These are phyloP conservation scores for Cephalotes varians DNA, from an alignment of 2,888 invertebrate genomes.

Conservation along the genomic window DNA sequence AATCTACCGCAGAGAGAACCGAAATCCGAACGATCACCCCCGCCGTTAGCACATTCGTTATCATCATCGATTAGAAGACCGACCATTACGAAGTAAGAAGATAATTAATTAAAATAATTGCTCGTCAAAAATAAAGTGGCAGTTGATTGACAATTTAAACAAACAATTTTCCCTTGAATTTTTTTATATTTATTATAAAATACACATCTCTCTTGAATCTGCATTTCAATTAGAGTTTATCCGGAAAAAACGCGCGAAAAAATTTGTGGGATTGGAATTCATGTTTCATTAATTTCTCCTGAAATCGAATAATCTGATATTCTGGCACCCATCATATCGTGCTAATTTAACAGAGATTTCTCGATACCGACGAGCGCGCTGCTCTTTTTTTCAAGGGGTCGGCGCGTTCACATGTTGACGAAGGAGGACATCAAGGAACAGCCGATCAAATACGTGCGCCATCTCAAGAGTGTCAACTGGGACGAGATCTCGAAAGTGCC, in stretches of 20 bases:
- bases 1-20: not conserved
- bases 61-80: not conserved
- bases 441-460: constrained; percentile 31
- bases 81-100: constrained; percentile 8
- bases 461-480: constrained; percentile 28
- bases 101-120: not conserved
- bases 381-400: constrained; percentile 9
- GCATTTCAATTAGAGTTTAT: not conserved
- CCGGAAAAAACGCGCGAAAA: not conserved
- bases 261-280: not conserved
- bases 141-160: not conserved
- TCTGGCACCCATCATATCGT: not conserved
- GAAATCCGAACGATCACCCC: not conserved
- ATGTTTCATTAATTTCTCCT: not conserved
- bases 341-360: not conserved
- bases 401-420: constrained; percentile 22
- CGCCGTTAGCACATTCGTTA: not conserved
- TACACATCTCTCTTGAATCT: not conserved
- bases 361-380: not conserved
- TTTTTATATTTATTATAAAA: not conserved
- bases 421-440: constrained; percentile 27
- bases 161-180: not conserved
- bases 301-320: not conserved
- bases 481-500: constrained; percentile 36
- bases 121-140: not conserved